These are phyloP conservation scores for Temnopleurus reevesii DNA, from an alignment of 53 echinoderm and acorn worm genomes.

Conservation along the genomic window DNA sequence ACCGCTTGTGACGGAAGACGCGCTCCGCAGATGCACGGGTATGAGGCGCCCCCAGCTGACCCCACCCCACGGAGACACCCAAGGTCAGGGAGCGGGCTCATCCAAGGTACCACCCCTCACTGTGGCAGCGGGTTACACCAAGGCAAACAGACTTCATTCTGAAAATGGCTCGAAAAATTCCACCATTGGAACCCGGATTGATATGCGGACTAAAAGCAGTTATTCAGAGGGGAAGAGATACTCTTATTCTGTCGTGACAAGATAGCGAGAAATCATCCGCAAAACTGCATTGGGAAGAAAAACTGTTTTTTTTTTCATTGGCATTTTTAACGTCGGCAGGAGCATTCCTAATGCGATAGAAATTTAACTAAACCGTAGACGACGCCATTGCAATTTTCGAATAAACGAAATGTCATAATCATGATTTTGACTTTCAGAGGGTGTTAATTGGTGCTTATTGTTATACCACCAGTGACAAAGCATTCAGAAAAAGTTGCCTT, in stretches of 20 bases:
- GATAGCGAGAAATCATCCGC: constrained; percentile 25
- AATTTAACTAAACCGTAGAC: no score
- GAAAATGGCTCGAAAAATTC: neutral
- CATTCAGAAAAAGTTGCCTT: no score
- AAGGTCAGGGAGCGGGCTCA: neutral
- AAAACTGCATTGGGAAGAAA: no score
- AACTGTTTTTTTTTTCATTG: no score
- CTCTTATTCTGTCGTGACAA: constrained; percentile 41
- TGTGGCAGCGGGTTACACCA: neutral
- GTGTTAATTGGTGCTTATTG: no score
- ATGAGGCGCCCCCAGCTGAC: neutral
- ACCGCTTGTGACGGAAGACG: neutral
- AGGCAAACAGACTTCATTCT: neutral
- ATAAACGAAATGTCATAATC: no score
- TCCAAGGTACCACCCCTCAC: neutral
- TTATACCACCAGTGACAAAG: no score
- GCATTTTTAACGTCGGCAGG: no score
- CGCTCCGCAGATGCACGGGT: neutral
- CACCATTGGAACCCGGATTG: neutral
- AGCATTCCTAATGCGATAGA: no score
- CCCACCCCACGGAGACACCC: neutral
- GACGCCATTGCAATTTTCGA: no score
- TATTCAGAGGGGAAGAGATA: constrained; percentile 18
- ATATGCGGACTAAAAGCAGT: neutral
- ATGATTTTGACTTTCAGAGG: no score